Percentiles rank a stretch among this genome's conserved stretches.
These are phyloP conservation scores for Gastrophryne carolinensis DNA, from an alignment of 2,797 vertebrate species.

Conservation along the genomic window DNA sequence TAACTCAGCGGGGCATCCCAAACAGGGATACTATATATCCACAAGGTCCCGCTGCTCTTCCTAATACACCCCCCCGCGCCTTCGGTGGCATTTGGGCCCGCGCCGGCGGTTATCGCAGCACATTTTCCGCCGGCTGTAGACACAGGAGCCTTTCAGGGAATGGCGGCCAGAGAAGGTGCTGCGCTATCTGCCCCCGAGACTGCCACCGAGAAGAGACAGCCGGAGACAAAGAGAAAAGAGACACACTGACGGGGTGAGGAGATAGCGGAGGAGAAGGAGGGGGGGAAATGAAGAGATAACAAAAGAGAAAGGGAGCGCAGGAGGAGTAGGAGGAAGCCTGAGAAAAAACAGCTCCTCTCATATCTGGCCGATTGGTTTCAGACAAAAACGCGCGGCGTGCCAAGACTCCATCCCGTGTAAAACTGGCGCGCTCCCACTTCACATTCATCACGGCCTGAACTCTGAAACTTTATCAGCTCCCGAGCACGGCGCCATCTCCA, in stretches of 20 bases:
- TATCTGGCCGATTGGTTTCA: slow-evolving; percentile 74
- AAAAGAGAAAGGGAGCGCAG: slow-evolving; percentile 48
- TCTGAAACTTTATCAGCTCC: slow-evolving; percentile 96
- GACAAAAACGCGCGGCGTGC: slow-evolving; percentile 70
- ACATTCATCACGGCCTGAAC: slow-evolving; percentile 95
- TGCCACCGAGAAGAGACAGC: slow-evolving; percentile 31
- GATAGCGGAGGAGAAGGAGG: slow-evolving; percentile 22
- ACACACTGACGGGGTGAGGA: slow-evolving; percentile 35
- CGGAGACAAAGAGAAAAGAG: slow-evolving; percentile 38
- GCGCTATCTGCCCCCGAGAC: background rate
- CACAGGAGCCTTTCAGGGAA: background rate
- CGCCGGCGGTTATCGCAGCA: background rate
- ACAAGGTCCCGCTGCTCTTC: too few relatives aligned
- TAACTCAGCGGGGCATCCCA: too few relatives aligned
- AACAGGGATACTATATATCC: too few relatives aligned
- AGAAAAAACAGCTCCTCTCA: slow-evolving; percentile 70
- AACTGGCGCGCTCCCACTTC: slow-evolving; percentile 86
- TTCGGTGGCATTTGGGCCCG: background rate
- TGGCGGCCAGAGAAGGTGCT: background rate
- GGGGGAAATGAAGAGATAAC: too few relatives aligned
- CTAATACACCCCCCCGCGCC: too few relatives aligned
- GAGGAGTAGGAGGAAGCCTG: slow-evolving; percentile 56
- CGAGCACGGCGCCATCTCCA: slow-evolving; percentile 80
- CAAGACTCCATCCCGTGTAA: slow-evolving; percentile 83
- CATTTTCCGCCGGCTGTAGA: background rate